Evolutionary conservation across 37 sponge, comb jelly and placozoan genomes (phyloP), one percentile per base, ranked within the genome.

Genomic region (Haliclona indistincta): DNA sequence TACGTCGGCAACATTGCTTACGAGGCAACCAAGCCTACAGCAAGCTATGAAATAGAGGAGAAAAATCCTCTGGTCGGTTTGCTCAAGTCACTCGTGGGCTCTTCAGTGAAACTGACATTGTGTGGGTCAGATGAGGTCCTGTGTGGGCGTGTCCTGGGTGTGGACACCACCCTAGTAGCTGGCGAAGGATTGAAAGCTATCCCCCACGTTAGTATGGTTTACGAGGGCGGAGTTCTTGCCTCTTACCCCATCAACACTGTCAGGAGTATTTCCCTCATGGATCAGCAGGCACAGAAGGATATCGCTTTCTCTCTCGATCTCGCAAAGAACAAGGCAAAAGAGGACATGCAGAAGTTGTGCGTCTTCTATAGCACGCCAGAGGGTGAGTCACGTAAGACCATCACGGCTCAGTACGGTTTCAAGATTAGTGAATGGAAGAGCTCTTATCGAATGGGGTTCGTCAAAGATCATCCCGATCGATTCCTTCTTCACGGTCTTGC

Each of bases 1-100:
- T 76, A 82, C 30, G 75, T 94, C 22, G 95, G 95, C 4, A 94
- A 94, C 70, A 94, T 94, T 43, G 85, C 95, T 33, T 94, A 94
- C 81, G 95, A 94, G 71, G 68, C 88, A 2, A 94, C 86, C 7
- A 78, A 82, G 30, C 95, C 95, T 2, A 52, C 53, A 25, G 81
- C 95, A 7, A 84, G 68, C 68, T 65, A 90, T 35, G 23, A 70
- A n/a, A 68, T 94, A 25, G 41, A 43, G 11, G 34, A 39, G 1
- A 20, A 32, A 10, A 49, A 79, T 17, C 91, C 91, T 8, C 65
- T 89, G 0, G 60, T 84, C 10, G 71, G 63, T 17, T 65, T 94
- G 68, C 33, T 90, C 6, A 69, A 42, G 10, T 77, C 78, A 4
- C 69, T 87, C 26, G 66, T 70, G 23, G 88, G 88, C 0, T 36